Base-by-base conservation (phyloP, 2,888 invertebrate species). In the Thalpophila matura region DNA sequence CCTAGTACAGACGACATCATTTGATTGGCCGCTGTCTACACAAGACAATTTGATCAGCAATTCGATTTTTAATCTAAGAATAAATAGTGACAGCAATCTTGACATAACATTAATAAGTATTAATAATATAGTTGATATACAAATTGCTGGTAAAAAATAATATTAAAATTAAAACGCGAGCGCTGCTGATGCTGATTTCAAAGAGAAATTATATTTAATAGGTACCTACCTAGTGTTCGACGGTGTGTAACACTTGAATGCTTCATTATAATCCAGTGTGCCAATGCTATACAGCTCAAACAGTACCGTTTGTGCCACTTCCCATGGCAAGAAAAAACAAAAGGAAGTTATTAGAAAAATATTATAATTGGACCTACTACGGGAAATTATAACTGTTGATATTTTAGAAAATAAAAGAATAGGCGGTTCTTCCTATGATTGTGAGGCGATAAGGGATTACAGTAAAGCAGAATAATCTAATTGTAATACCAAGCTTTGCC, bases 241-340 rank as follows among this genome's bases (percentile, higher is more conserved):
- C 51, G 56, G 22, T 46, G 56, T 56, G 35, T 46, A 47, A 64
- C 37, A 54, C 37, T 63, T 51, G 9, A 70, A 43, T 56, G 38
- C 20, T 53, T 40, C 27, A 37, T 49, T 45, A n/a, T n/a, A 65
- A 71, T 53, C 38, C 27, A 12, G 14, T 37, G n/a, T 37, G 31
- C 27, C 55, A 55, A 56, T 55, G 47, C 2, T 45, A 33, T 57
- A 40, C 49, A 53, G 10, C 7, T 47, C 62, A 51, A 35, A 68
- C 47, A 51, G 50, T 76, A 76, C 73, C 65, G 62, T 66, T 54
- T 43, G 74, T 64, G 29, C 76, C 20, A 74, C 50, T 76, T 76
- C 76, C 35, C 76, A 76, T 42, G 53, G 29, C 10, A 18, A 59
- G 42, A 56, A 66, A 64, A 59, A 65, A 64, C 61, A 61, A 77